These are phyloP conservation scores for Tethya wilhelma DNA, from an alignment of 37 sponge, comb jelly and placozoan species.

Conservation along the genomic window DNA sequence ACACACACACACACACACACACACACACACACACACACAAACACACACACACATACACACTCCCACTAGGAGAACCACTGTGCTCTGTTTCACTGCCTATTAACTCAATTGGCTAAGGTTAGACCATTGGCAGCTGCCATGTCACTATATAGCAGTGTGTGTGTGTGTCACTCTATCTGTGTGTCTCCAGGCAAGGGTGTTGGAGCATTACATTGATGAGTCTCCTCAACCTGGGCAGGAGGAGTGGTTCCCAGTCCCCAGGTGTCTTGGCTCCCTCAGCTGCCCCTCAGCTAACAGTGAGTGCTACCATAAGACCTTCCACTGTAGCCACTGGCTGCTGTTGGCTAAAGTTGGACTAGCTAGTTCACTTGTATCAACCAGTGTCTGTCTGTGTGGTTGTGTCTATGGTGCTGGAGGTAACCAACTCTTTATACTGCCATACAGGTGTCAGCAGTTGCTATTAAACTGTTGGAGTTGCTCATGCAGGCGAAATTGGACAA, in stretches of 20 bases:
- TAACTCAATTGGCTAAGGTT: constrained; percentile 27
- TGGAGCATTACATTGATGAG: constrained; percentile 20
- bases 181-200: constrained; percentile 30
- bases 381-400: too few species aligned
- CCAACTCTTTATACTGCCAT: too few species aligned
- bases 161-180: background rate
- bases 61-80: constrained; percentile 12
- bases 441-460: too few species aligned
- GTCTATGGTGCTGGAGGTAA: too few species aligned
- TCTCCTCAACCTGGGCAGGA: background rate
- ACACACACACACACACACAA: background rate
- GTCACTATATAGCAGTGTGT: background rate
- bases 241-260: background rate
- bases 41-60: background rate
- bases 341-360: too few species aligned
- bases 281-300: background rate
- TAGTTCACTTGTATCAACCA: too few species aligned
- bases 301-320: too few species aligned
- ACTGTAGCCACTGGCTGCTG: too few species aligned
- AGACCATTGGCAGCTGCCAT: background rate
- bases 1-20: too few species aligned
- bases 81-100: constrained; percentile 23
- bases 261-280: background rate
- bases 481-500: too few species aligned
- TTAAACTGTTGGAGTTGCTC: too few species aligned